phyloP scores from a whole-genome alignment of 2,888 invertebrate genomes.

The Cheilosia vulpina region DNA sequence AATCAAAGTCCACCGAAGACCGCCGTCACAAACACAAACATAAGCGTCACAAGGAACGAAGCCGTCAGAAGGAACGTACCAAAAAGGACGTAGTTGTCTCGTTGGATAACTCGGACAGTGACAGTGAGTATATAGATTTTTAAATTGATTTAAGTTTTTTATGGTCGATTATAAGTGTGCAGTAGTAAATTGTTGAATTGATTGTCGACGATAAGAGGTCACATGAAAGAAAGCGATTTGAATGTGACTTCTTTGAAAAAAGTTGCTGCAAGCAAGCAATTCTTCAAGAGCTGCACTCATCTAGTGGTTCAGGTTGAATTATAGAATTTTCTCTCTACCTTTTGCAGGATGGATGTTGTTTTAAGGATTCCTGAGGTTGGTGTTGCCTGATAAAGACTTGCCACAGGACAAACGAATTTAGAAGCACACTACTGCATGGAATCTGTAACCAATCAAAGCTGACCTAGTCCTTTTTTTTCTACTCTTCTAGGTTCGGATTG shows the following conservation, averaged over 20 bases:
- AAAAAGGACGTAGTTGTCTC: slow-evolving; percentile 78
- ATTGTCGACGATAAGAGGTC: slow-evolving; percentile 62
- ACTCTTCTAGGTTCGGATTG: slow-evolving; percentile 83
- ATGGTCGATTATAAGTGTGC: slow-evolving; percentile 29
- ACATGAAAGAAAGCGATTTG: slow-evolving; percentile 70
- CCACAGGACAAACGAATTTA: slow-evolving; percentile 26
- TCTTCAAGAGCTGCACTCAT: slow-evolving; percentile 78
- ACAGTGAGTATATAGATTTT: slow-evolving; percentile 80
- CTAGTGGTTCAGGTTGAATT: slow-evolving; percentile 77
- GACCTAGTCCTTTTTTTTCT: slow-evolving; percentile 64
- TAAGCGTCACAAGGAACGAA: slow-evolving; percentile 81
- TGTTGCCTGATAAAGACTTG: slow-evolving; percentile 26
- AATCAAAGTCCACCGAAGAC: slow-evolving; percentile 64
- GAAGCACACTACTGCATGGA: slow-evolving; percentile 23
- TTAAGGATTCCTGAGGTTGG: slow-evolving; percentile 59
- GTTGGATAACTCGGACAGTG: slow-evolving; percentile 82
- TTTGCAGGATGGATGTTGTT: slow-evolving; percentile 67
- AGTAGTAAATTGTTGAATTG: slow-evolving; percentile 58
- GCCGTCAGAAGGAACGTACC: slow-evolving; percentile 77
- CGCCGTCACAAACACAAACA: slow-evolving; percentile 79
- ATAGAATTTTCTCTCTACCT: slow-evolving; percentile 78
- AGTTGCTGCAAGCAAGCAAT: slow-evolving; percentile 66
- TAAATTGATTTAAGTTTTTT: not conserved
- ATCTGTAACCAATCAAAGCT: slow-evolving; percentile 32
- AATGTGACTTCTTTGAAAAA: slow-evolving; percentile 64